A percentile compares a stretch with the other conserved stretches of the same genome.
These are phyloP conservation scores for Tetramorium simillimum DNA, from an alignment of 1,140 invertebrate genomes.

Conservation along the genomic window DNA sequence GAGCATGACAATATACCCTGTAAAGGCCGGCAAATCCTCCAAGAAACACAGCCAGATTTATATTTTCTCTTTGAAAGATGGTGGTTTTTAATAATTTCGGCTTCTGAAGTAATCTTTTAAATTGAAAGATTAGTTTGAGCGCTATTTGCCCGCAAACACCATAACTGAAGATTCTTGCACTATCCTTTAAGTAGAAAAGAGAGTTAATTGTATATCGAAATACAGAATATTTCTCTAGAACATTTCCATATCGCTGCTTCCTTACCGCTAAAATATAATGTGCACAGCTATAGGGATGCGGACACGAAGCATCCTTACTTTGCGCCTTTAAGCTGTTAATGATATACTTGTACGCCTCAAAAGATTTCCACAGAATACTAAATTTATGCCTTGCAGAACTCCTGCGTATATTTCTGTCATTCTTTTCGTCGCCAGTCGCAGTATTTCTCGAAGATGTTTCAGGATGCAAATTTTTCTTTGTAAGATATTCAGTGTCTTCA, in stretches of 20 bases:
- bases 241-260: slow-evolving; percentile 29
- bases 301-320: slow-evolving; percentile 86
- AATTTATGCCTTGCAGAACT: slow-evolving; percentile 76
- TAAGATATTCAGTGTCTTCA: slow-evolving; percentile 84
- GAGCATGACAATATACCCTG: slow-evolving; percentile 82
- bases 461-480: slow-evolving; percentile 45
- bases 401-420: slow-evolving; percentile 52
- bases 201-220: background rate
- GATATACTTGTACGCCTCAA: slow-evolving; percentile 84
- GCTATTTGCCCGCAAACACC: slow-evolving; percentile 87
- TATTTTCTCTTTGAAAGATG: slow-evolving; percentile 86
- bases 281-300: slow-evolving; percentile 88
- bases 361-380: slow-evolving; percentile 81
- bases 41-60: slow-evolving; percentile 88
- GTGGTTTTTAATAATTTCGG: slow-evolving; percentile 85
- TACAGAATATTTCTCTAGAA: background rate
- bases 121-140: slow-evolving; percentile 86
- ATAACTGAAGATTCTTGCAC: slow-evolving; percentile 86
- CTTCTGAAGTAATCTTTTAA: slow-evolving; percentile 84
- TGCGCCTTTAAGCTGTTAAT: slow-evolving; percentile 85
- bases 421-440: background rate
- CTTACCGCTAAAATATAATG: slow-evolving; percentile 86
- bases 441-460: slow-evolving; percentile 56
- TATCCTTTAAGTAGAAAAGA: slow-evolving; percentile 84
- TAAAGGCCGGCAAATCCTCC: slow-evolving; percentile 88